Evolutionary conservation across 2,888 invertebrate species (phyloP).

Genomic region (Stictocephala bisonia): DNA sequence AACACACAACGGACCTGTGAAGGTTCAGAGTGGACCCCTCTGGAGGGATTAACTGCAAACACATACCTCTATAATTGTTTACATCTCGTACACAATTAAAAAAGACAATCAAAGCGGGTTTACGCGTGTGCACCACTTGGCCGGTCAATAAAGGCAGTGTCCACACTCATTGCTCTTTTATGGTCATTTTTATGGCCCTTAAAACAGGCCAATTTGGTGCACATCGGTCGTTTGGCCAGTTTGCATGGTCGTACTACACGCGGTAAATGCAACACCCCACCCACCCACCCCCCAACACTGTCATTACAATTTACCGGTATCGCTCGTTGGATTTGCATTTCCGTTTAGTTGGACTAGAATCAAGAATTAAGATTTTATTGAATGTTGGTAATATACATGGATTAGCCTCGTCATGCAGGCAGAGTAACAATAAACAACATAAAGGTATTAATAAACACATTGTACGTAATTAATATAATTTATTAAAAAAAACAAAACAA

Average conservation of each 20-base stretch:
- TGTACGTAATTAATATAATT: too few species aligned
- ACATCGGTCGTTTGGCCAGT: neutral
- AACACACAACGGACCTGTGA: too few species aligned
- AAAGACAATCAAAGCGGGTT: conserved; percentile 36
- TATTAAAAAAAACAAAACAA: too few species aligned
- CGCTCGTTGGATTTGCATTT: too few species aligned
- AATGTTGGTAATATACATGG: too few species aligned
- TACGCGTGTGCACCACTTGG: conserved; percentile 28
- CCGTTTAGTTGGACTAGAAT: too few species aligned
- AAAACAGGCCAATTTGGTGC: conserved; percentile 44
- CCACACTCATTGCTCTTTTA: conserved; percentile 32
- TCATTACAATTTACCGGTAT: too few species aligned
- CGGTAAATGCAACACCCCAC: conserved; percentile 15
- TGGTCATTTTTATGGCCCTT: conserved; percentile 45
- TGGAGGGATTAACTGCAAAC: conserved; percentile 32
- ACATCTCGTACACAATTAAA: conserved; percentile 33
- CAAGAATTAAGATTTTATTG: too few species aligned
- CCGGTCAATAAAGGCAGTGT: conserved; percentile 41
- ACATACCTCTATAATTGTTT: conserved; percentile 33
- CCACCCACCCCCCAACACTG: neutral
- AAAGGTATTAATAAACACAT: too few species aligned
- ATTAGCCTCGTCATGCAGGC: too few species aligned
- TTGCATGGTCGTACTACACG: conserved; percentile 3
- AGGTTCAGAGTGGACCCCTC: too few species aligned
- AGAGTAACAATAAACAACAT: too few species aligned